phyloP scores from a whole-genome alignment of 2,113 vertebrate genomes.

The Notiomystis cincta region DNA sequence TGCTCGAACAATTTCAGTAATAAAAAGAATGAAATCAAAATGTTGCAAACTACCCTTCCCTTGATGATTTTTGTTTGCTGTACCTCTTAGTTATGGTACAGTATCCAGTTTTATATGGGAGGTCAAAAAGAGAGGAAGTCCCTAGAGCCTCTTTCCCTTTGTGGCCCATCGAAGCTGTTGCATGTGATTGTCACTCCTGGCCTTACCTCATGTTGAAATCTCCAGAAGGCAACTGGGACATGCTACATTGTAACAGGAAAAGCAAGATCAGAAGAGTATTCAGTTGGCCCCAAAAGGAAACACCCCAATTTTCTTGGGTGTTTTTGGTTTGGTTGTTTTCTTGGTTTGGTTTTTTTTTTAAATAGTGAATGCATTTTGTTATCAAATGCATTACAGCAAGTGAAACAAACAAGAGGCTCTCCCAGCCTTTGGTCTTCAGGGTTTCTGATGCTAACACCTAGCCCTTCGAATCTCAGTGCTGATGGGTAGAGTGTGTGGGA shows the following conservation, averaged over 20 bases:
- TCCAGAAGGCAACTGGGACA: background rate
- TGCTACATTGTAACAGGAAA: background rate
- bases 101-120: background rate
- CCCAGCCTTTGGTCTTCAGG: background rate
- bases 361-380: background rate
- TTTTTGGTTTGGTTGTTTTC: background rate
- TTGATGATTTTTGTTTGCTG: background rate
- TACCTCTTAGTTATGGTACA: background rate
- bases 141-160: background rate
- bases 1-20: background rate
- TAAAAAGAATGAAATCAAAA: background rate
- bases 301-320: background rate
- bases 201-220: background rate
- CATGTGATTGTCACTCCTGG: accelerated
- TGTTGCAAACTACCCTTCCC: background rate
- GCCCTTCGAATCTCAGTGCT: background rate
- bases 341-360: background rate
- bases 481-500: background rate
- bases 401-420: background rate
- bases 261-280: background rate
- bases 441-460: background rate
- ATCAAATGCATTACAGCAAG: background rate
- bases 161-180: accelerated
- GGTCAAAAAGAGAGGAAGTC: background rate
- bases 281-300: background rate